A percentile compares a stretch with the other conserved stretches of the same genome.
phyloP scores from a whole-genome alignment of 2,113 vertebrate species.

The Chaenogobius annularis region DNA sequence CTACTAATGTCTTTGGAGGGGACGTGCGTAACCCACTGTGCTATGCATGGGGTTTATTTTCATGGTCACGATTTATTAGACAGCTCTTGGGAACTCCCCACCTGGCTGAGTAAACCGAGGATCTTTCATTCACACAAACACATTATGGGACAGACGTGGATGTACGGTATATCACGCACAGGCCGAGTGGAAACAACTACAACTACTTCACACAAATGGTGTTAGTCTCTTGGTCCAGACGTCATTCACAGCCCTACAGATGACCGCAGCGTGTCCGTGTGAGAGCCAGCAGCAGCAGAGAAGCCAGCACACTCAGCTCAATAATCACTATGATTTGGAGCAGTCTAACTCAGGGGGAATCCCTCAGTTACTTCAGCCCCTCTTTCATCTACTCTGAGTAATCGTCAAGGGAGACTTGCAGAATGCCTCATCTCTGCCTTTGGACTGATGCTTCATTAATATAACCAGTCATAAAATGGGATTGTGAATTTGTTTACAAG shows the following conservation, averaged over 20 bases:
- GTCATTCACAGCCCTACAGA: conserved; percentile 53
- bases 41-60: conserved; percentile 56
- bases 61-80: conserved; percentile 57
- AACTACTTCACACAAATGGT: conserved; percentile 10
- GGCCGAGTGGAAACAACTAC: conserved; percentile 31
- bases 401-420: conserved; percentile 38
- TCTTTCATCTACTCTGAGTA: conserved; percentile 40
- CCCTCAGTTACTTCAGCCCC: conserved; percentile 41
- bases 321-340: conserved; percentile 63
- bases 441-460: conserved; percentile 14
- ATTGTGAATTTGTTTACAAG: neutral
- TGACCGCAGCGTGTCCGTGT: conserved; percentile 57
- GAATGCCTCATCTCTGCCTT: conserved; percentile 11
- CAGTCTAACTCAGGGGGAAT: conserved; percentile 60
- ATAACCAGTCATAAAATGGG: neutral
- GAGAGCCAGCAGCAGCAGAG: conserved; percentile 57
- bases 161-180: conserved; percentile 11
- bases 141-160: conserved; percentile 14
- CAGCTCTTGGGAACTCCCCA: conserved; percentile 50
- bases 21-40: conserved; percentile 38
- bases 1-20: conserved; percentile 49
- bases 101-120: conserved; percentile 38
- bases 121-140: conserved; percentile 39
- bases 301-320: conserved; percentile 49
- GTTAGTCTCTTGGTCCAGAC: conserved; percentile 38